phyloP scores from a whole-genome alignment of 2,797 vertebrate species.

The Borostomias antarcticus region DNA sequence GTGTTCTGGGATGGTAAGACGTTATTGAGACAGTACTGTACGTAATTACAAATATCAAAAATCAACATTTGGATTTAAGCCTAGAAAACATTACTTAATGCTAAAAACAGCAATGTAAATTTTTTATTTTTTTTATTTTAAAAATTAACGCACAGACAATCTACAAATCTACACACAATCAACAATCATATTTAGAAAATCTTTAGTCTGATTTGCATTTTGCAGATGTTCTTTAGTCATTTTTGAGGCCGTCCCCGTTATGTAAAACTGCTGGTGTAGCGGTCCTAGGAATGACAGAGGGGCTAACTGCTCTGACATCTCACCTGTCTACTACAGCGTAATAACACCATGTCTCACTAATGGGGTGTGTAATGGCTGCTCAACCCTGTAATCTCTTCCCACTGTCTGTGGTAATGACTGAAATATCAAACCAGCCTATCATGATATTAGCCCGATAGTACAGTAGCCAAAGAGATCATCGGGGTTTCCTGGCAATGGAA shows the following conservation, averaged over 20 bases:
- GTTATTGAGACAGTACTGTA: neutral
- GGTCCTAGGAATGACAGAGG: conserved; percentile 56
- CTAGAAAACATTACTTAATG: too few species aligned
- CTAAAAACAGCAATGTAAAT: too few species aligned
- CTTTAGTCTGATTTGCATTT: too few species aligned
- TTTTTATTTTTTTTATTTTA: too few species aligned
- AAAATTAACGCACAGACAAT: too few species aligned
- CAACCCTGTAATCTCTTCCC: conserved; percentile 73
- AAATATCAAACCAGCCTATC: conserved; percentile 64
- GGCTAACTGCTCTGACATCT: conserved; percentile 60
- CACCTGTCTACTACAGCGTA: conserved; percentile 63
- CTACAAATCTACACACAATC: neutral
- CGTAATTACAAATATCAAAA: conserved; percentile 39
- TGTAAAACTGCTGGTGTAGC: conserved; percentile 63
- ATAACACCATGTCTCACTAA: conserved; percentile 77
- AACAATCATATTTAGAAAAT: too few species aligned
- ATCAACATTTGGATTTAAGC: too few species aligned
- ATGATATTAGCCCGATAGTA: conserved; percentile 39
- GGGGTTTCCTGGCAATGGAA: too few species aligned
- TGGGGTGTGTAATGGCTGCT: conserved; percentile 71
- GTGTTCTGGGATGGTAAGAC: too few species aligned
- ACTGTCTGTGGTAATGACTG: conserved; percentile 67
- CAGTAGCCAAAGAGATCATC: conserved; percentile 51
- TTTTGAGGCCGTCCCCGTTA: too few species aligned
- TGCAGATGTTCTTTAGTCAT: too few species aligned